Evolutionary conservation across 2,888 invertebrate species (phyloP).

Genomic region (Polia nebulosa): DNA sequence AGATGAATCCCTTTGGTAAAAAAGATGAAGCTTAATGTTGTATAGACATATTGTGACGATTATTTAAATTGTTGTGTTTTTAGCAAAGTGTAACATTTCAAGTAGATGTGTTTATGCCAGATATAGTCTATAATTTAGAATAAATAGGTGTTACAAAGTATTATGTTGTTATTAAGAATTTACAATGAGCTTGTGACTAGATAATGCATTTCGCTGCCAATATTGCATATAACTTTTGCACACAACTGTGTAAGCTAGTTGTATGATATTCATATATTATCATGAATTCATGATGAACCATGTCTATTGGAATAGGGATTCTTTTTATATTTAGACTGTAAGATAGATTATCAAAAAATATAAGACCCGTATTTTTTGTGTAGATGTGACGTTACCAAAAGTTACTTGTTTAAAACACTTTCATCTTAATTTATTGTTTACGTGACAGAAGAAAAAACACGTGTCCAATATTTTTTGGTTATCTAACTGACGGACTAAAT

Average conservation of each 20-base stretch:
- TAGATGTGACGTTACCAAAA: too few relatives aligned
- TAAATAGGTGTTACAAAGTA: conserved; percentile 61
- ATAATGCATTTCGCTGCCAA: background rate
- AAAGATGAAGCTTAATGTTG: conserved; percentile 91
- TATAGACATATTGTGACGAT: conserved; percentile 49
- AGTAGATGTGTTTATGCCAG: conserved; percentile 78
- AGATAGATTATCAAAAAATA: too few relatives aligned
- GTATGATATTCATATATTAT: background rate
- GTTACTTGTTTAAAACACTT: too few relatives aligned
- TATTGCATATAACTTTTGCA: background rate
- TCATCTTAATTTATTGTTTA: too few relatives aligned
- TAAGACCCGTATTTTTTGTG: too few relatives aligned
- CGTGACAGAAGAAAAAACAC: too few relatives aligned
- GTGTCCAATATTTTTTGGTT: too few relatives aligned
- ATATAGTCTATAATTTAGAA: conserved; percentile 63
- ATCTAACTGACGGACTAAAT: too few relatives aligned
- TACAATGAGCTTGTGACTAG: background rate
- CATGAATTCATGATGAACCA: background rate
- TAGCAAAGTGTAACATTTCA: conserved; percentile 80
- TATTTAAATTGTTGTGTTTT: conserved; percentile 79
- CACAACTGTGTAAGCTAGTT: background rate
- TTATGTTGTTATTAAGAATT: conserved; percentile 31
- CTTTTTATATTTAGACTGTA: too few relatives aligned
- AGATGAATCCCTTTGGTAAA: conserved; percentile 95
- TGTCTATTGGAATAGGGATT: background rate